These are phyloP conservation scores for Hirundo rustica DNA, from an alignment of 2,797 vertebrate species.

Conservation along the genomic window DNA sequence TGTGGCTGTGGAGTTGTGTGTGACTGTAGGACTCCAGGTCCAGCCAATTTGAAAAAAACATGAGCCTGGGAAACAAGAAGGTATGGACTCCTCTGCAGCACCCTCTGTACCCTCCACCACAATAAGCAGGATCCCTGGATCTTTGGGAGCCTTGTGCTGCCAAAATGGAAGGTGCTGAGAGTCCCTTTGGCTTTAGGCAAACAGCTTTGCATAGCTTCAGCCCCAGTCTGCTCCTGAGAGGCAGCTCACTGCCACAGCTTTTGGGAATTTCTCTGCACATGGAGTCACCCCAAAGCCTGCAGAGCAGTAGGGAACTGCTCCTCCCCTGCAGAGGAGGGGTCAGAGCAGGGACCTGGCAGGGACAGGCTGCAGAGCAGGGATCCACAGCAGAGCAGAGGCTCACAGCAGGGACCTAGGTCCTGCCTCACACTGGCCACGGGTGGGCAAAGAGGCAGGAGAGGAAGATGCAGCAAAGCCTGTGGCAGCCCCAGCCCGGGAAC, in stretches of 20 bases:
- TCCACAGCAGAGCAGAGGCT: not conserved
- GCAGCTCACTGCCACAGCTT: not conserved
- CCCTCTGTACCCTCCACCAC: not conserved
- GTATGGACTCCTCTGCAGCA: not conserved
- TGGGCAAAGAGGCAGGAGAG: not conserved
- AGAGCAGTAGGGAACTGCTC: not conserved
- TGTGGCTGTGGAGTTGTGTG: not conserved
- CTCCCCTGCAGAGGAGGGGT: not conserved
- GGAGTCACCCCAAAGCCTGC: not conserved
- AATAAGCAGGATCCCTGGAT: not conserved
- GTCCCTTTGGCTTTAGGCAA: not conserved
- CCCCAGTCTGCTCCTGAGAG: not conserved
- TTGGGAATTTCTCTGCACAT: not conserved
- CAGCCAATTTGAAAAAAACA: not conserved
- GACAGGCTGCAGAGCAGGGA: too few species aligned
- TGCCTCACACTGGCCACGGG: not conserved
- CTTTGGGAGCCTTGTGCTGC: not conserved
- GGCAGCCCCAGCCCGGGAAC: not conserved
- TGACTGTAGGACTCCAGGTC: not conserved
- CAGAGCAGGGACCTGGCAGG: too few species aligned
- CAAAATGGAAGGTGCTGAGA: not conserved
- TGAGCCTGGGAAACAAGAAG: not conserved
- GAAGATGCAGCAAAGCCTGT: not conserved
- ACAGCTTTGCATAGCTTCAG: not conserved
- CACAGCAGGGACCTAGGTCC: not conserved